phyloP scores from a whole-genome alignment of 2,113 vertebrate species.

The Colaptes auratus region DNA sequence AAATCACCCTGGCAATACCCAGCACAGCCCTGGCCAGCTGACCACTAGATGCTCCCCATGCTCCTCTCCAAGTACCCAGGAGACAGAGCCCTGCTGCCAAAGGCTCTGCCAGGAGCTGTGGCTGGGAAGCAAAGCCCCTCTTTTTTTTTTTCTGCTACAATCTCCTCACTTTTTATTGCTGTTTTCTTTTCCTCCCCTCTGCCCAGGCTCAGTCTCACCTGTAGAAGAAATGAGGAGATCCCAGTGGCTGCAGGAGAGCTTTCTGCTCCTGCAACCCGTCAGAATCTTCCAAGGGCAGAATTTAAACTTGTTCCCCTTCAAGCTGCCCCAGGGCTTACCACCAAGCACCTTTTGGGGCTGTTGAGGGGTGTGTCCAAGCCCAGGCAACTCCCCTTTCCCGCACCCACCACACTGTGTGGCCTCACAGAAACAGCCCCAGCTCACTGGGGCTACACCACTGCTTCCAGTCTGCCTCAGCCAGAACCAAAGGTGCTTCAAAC shows the following conservation, averaged over 20 bases:
- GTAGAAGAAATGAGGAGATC: neutral
- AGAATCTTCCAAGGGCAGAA: neutral
- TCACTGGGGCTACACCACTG: neutral
- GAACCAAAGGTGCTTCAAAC: neutral
- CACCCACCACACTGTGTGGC: neutral
- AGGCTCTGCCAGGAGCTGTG: neutral
- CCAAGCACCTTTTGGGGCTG: neutral
- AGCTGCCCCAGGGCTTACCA: neutral
- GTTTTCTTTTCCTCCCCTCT: neutral
- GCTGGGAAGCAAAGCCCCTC: neutral
- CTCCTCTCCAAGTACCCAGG: neutral
- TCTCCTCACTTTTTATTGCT: neutral
- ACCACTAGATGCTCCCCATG: slow-evolving; percentile 70
- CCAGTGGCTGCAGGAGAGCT: neutral
- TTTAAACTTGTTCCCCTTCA: neutral
- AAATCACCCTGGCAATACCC: neutral
- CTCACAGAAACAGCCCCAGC: neutral
- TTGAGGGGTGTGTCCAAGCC: neutral
- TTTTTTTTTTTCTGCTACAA: neutral
- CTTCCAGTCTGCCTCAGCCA: neutral
- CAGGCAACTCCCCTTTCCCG: neutral
- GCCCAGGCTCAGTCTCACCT: neutral
- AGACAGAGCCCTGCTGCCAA: neutral
- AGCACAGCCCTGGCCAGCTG: neutral
- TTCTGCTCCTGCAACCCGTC: neutral